A percentile compares a stretch with the other conserved stretches of the same genome.
Evolutionary conservation across 2,797 vertebrate genomes (phyloP).

Genomic region (Glyptemys insculpta): DNA sequence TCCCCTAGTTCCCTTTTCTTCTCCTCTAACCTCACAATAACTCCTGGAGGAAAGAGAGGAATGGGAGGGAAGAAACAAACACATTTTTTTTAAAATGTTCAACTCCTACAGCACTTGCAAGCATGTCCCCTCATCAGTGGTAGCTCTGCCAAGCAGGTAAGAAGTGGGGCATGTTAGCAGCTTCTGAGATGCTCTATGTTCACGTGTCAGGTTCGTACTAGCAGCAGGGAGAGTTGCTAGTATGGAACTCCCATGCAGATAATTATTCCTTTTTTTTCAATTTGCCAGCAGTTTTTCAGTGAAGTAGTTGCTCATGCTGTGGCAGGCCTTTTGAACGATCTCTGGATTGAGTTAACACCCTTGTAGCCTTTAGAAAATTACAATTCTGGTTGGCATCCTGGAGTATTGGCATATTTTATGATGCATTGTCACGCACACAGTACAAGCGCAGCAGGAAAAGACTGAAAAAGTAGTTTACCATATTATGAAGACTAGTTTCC

Average conservation of each 20-base stretch:
- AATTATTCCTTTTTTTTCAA: background rate
- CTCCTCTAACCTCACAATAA: background rate
- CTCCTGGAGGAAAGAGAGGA: background rate
- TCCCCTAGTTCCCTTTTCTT: background rate
- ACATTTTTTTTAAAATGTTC: background rate
- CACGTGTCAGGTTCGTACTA: background rate
- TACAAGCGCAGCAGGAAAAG: background rate
- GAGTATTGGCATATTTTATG: background rate
- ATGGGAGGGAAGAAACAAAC: background rate
- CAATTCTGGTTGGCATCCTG: background rate
- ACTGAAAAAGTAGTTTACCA: fast-evolving
- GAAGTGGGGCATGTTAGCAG: background rate
- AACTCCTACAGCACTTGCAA: background rate
- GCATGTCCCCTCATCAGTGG: background rate
- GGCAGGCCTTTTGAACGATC: background rate
- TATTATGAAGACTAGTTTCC: background rate
- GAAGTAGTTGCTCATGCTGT: background rate
- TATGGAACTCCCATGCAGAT: background rate
- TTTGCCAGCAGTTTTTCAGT: background rate
- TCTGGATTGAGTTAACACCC: background rate
- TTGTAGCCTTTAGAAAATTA: background rate
- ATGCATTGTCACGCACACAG: background rate
- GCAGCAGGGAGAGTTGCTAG: background rate
- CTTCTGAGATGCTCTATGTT: fast-evolving
- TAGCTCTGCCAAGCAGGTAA: background rate